These are phyloP conservation scores for Diuraphis noxia DNA, from an alignment of 1,140 invertebrate genomes.

Conservation along the genomic window DNA sequence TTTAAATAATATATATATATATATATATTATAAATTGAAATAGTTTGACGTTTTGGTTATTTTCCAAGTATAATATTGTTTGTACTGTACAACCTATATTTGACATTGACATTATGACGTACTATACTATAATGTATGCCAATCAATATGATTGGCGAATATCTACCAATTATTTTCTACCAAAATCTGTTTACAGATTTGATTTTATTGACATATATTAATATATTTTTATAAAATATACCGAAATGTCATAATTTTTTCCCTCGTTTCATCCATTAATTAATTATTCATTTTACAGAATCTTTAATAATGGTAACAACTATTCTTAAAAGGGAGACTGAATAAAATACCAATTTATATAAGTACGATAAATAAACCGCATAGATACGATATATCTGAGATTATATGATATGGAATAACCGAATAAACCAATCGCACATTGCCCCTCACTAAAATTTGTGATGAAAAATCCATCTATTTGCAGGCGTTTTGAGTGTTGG, in stretches of 20 bases:
- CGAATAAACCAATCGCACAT: too few relatives aligned
- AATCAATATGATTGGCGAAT: not conserved
- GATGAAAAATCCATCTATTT: not conserved
- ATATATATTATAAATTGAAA: not conserved
- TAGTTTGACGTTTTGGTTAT: not conserved
- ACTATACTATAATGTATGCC: not conserved
- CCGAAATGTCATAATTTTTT: not conserved
- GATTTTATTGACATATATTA: not conserved
- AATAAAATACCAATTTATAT: too few relatives aligned
- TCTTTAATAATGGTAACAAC: too few relatives aligned
- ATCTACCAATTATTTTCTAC: not conserved
- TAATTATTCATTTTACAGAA: not conserved
- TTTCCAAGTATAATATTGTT: not conserved
- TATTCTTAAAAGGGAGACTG: too few relatives aligned
- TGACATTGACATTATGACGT: not conserved
- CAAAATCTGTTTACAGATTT: not conserved
- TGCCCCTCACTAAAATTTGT: not conserved
- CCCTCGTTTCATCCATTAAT: not conserved
- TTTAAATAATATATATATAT: constrained; percentile 3
- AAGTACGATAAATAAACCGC: too few relatives aligned
- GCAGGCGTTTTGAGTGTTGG: not conserved
- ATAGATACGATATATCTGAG: too few relatives aligned
- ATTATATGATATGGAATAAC: too few relatives aligned
- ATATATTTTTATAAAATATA: not conserved
- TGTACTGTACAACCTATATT: not conserved